Percentiles rank a stretch among this genome's conserved stretches.
Evolutionary conservation across 1,140 invertebrate genomes (phyloP).

Genomic region (Hyles vespertilio): DNA sequence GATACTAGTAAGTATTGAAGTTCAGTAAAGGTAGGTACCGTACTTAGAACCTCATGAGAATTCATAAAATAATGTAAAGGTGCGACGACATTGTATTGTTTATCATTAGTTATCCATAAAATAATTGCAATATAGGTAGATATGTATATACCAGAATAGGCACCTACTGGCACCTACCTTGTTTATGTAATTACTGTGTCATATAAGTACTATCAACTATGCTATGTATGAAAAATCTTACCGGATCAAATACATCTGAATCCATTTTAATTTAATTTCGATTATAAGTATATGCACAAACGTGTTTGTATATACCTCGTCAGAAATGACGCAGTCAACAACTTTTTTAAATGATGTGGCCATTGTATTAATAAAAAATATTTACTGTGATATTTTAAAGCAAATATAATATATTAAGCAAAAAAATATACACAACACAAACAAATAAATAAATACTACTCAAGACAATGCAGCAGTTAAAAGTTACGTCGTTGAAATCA

Average conservation of each 20-base stretch:
- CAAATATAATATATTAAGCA: neutral
- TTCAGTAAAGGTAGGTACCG: too few relatives aligned
- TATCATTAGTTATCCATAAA: too few relatives aligned
- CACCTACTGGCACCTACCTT: too few relatives aligned
- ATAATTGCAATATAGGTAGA: too few relatives aligned
- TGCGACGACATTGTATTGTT: too few relatives aligned
- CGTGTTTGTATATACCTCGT: neutral
- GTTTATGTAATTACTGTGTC: too few relatives aligned
- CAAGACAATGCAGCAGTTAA: neutral
- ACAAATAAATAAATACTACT: neutral
- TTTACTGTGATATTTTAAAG: neutral
- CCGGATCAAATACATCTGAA: slow-evolving; percentile 23
- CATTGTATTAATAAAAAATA: neutral
- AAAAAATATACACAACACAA: neutral
- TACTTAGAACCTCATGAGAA: too few relatives aligned
- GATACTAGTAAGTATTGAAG: too few relatives aligned
- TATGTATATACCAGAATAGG: too few relatives aligned
- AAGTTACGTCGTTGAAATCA: neutral
- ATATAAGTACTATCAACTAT: neutral
- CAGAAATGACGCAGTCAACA: too few relatives aligned
- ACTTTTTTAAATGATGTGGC: neutral
- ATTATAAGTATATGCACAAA: neutral
- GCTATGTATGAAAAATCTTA: slow-evolving; percentile 14
- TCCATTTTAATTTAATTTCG: slow-evolving; percentile 14
- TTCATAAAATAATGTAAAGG: too few relatives aligned